Evolutionary conservation across 2,888 invertebrate genomes (phyloP), one percentile per base, ranked within the genome.

Genomic region (Uropetala carovei): DNA sequence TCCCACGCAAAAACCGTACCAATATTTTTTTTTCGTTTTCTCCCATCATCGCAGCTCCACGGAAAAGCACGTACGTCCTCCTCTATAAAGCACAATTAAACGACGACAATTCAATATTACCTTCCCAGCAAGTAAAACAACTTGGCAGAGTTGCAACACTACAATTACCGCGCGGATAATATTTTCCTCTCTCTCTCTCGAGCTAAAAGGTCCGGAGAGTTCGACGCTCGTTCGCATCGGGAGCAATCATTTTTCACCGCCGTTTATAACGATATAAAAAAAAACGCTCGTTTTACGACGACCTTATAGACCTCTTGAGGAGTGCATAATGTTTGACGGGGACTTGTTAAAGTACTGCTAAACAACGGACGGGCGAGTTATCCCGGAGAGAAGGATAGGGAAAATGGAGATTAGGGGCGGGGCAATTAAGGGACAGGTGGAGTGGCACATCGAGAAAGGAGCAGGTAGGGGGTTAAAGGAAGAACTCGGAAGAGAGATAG

Each of bases 341-440:
- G 75, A 75, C 75, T 13, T 75, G 75, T 75, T 27, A 75, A 27
- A 22, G 22, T 75, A 75, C 75, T 75, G 75, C 75, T 75, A 27
- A 75, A 75, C 75, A 27, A 75, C 75, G 75, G 75, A 75, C 75
- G 75, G 22, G 75, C 75, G 10, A 75, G 75, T 75, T 75, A 75
- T 75, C 22, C 22, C 10, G 0, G 43, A 43, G 43, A 1, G 43
- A 43, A 5, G 5, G 43, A 5, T 22, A 75, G 75, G 68, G 68
- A 68, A 68, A 68, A 68, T 68, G 68, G 68, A n/a, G 68, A 22
- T 18, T 68, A n/a, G 68, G 68, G 75, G 75, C 27, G 75, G 75
- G 27, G 75, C 27, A 75, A 75, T 75, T 75, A 75, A 27, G 11
- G 75, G 75, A 75, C 75, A 75, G 75, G 75, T 75, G 75, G 27